Evolutionary conservation across 2,113 vertebrate species (phyloP), one percentile per base, ranked within the genome.

Genomic region (Emydura subglobosa): DNA sequence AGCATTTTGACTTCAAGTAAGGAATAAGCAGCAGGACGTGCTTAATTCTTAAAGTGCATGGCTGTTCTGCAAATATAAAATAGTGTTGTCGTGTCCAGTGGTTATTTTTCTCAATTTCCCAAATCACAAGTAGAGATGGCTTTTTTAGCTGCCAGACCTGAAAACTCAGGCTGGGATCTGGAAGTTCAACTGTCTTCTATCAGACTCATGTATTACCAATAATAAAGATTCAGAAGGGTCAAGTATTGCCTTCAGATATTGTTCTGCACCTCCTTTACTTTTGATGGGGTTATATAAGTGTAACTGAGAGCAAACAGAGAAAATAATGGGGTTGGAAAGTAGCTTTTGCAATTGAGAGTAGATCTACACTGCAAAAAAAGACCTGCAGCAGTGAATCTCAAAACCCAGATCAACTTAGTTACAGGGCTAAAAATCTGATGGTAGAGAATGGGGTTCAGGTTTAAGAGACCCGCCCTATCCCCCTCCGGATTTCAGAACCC

Each of bases 1-100:
- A 88, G 13, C 25, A 68, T 87, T 98, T 97, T 96, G 2, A 42
- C 82, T 96, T 96, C 92, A 95, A 61, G 88, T 91, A 79, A 21
- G 24, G 51, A 92, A 97, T 83, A 94, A 93, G 8, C 31, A 95
- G 19, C n/a, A 81, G 90, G 57, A 72, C 65, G 13, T 85, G 42
- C 85, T 91, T 92, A 93, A 93, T 92, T 87, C 61, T 93, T 86
- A 84, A 94, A 91, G 27, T 61, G 59, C 55, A 83, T 83, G 57
- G 14, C 49, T 92, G 22, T 92, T 91, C 82, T 90, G 57, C 94
- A 95, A n/a, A 11, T n/a, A 39, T 82, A 94, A 92, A 94, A 82
- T 17, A 80, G 2, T 76, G 39, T 82, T 78, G 59, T 83, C 51
- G 25, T 25, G 82, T 97, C 89, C 27, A 79, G 57, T 83, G 6